Conservation (phyloP, 2,888 invertebrate genomes). For the Pemphredon lugubris region DNA sequence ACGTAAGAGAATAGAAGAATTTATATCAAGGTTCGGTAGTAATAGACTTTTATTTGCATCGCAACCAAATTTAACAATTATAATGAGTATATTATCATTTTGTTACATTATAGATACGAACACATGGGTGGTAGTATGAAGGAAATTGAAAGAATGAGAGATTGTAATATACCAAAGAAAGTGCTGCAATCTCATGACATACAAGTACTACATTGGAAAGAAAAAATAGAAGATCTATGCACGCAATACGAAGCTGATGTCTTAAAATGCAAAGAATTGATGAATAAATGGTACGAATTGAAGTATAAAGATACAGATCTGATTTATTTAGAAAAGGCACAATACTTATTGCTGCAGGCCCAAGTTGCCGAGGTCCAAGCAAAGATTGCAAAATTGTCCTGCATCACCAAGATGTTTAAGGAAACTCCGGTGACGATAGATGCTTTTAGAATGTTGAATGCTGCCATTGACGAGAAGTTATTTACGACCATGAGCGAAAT, state of each 20-base stretch:
- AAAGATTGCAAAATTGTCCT: constrained; percentile 76
- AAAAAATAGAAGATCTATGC: constrained; percentile 77
- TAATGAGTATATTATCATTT: neutral
- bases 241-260: constrained; percentile 76
- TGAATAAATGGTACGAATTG: constrained; percentile 76
- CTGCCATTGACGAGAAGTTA: constrained; percentile 78
- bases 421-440: constrained; percentile 79
- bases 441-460: constrained; percentile 79
- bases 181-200: constrained; percentile 65
- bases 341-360: constrained; percentile 67
- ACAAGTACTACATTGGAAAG: constrained; percentile 73
- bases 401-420: constrained; percentile 79
- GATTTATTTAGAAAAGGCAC: constrained; percentile 74
- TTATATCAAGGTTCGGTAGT: constrained; percentile 65
- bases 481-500: constrained; percentile 76
- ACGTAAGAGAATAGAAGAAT: constrained; percentile 69
- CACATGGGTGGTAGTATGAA: constrained; percentile 67
- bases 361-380: constrained; percentile 76
- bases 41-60: constrained; percentile 9
- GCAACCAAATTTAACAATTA: neutral
- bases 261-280: constrained; percentile 67
- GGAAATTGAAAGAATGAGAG: constrained; percentile 66
- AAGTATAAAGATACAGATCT: constrained; percentile 74
- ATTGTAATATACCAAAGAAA: constrained; percentile 61
- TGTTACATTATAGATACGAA: constrained; percentile 68